Base-by-base conservation (phyloP, 2,113 vertebrate species). In the Piprites chloris region DNA sequence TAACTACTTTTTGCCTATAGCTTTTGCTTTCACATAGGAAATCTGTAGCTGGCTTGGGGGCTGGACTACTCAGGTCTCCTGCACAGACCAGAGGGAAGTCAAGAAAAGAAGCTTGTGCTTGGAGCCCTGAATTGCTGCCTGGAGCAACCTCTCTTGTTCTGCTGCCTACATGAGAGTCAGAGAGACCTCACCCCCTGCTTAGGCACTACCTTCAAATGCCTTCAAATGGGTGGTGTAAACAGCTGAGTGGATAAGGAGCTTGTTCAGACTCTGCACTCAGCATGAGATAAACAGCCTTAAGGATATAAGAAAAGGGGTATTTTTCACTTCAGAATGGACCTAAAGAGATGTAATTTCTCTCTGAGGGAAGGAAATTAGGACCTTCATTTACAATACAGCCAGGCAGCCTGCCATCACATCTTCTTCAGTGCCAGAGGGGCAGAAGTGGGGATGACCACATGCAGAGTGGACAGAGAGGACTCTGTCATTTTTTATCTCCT, bases 371-470 rank as follows among this genome's bases (percentile, higher is more conserved):
- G 12, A 41, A 33, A 44, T 85, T n/a, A 46, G 32, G 19, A 42
- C 18, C 8, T 12, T 87, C 21, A 35, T 33, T 22, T 56, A 7
- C 26, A 6, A 53, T 35, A 42, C 7, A 75, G 24, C 11, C 14
- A 14, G 22, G 11, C 33, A 73, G 20, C 19, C 33, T 89, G 66
- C 16, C 33, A 30, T 56, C 0, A 0, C 20, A 26, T 77, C 79
- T 56, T 33, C 4, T 1, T 11, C 52, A 0, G 0, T 24, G 15
- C 9, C 9, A 26, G 71, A 62, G 35, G 18, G 21, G 8, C 42
- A 55, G 65, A 62, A 18, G 23, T 30, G 44, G 11, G 11, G 9
- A 49, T 61, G 47, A n/a, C 27, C 33, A 24, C 1, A 0, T 21
- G 17, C 47, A 56, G 44, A 85, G 14, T 1, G 2, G 47, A 42